Percentiles rank a stretch among this genome's conserved stretches.
Conservation (phyloP, 2,113 vertebrate species). For the Brachypodius melanocephalos region DNA sequence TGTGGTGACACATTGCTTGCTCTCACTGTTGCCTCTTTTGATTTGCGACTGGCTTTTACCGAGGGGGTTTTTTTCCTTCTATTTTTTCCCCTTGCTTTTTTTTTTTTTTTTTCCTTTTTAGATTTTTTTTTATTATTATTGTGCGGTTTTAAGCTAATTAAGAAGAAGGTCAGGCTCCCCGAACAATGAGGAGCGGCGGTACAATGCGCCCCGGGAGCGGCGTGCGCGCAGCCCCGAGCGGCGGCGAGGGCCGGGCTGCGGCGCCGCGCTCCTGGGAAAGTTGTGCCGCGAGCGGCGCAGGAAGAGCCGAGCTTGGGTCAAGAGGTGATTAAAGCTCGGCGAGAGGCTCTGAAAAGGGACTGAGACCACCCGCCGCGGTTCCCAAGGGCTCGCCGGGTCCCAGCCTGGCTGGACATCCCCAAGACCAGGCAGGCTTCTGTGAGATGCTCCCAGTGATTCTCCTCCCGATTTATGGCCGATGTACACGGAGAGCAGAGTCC, state of each 20-base stretch:
- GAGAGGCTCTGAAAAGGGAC: background rate
- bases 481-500: background rate
- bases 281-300: background rate
- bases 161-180: constrained; percentile 15
- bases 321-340: background rate
- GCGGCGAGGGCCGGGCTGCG: background rate
- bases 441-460: background rate
- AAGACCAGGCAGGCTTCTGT: background rate
- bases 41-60: constrained; percentile 25
- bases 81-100: background rate
- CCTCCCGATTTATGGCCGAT: background rate
- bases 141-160: constrained; percentile 59
- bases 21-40: constrained; percentile 58
- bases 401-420: background rate
- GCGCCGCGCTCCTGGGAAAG: background rate
- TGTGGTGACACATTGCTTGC: constrained; percentile 64
- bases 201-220: background rate
- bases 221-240: background rate
- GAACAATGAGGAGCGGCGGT: background rate
- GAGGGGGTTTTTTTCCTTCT: background rate
- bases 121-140: background rate
- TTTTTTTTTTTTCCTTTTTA: background rate
- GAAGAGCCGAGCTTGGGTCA: background rate
- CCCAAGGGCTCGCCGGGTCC: background rate
- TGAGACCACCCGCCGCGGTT: background rate